phyloP scores from a whole-genome alignment of 1,140 invertebrate genomes.

The Portunus trituberculatus region DNA sequence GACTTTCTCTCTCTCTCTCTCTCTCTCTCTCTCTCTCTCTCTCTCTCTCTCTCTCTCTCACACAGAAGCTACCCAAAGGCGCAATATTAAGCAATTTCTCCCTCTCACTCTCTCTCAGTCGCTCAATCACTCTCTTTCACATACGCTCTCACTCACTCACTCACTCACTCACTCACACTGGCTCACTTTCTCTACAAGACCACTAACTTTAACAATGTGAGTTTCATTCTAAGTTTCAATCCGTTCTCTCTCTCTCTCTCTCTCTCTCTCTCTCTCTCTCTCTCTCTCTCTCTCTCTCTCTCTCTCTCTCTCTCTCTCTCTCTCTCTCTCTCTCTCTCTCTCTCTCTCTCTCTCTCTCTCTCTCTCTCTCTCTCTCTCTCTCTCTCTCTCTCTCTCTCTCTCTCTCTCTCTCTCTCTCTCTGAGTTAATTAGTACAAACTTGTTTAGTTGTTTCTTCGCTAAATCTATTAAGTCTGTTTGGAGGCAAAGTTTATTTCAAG shows the following conservation, averaged over 20 bases:
- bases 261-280: constrained; percentile 1
- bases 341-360: constrained; percentile 1
- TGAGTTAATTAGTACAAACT: too few relatives aligned
- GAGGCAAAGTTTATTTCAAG: too few relatives aligned
- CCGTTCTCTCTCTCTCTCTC: background rate
- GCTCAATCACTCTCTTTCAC: too few relatives aligned
- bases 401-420: background rate
- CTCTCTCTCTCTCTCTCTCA: background rate
- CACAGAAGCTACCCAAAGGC: too few relatives aligned
- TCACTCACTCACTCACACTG: too few relatives aligned
- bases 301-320: background rate
- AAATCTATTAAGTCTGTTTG: too few relatives aligned
- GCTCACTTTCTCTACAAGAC: too few relatives aligned
- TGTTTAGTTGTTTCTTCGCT: too few relatives aligned
- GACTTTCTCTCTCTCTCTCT: constrained; percentile 9
- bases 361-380: background rate
- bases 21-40: constrained; percentile 34
- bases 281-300: background rate
- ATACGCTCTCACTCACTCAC: too few relatives aligned
- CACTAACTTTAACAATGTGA: too few relatives aligned
- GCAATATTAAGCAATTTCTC: too few relatives aligned
- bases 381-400: constrained; percentile 2
- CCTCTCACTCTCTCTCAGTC: too few relatives aligned
- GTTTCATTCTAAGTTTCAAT: background rate
- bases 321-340: background rate